Conservation (phyloP, 2,888 invertebrate genomes). For the Hydraecia micacea region DNA sequence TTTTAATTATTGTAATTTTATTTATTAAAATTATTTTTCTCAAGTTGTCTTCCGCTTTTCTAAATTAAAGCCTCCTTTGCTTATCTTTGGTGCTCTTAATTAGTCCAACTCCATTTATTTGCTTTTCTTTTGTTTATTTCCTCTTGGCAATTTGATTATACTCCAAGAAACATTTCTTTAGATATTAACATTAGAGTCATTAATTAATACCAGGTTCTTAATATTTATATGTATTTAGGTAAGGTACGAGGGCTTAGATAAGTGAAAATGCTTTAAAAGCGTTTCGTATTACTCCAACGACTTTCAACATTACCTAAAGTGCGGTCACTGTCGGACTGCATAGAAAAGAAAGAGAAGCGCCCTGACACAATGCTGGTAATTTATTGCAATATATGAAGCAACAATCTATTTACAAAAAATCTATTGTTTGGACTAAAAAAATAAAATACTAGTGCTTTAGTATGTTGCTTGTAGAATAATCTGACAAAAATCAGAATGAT, state of each 20-base stretch:
- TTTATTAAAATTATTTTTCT: neutral
- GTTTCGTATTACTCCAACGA: neutral
- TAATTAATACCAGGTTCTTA: neutral
- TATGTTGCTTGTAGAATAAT: too few relatives aligned
- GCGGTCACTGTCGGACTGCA: too few relatives aligned
- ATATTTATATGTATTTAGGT: neutral
- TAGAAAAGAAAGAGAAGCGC: too few relatives aligned
- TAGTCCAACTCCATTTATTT: conserved; percentile 7
- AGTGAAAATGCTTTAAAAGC: neutral
- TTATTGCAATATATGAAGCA: too few relatives aligned
- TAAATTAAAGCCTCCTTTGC: conserved; percentile 13
- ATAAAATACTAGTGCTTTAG: too few relatives aligned
- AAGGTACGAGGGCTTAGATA: neutral
- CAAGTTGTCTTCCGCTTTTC: neutral
- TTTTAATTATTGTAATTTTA: conserved; percentile 6
- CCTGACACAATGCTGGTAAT: too few relatives aligned
- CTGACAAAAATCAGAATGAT: too few relatives aligned
- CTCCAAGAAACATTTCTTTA: neutral
- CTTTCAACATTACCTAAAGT: neutral
- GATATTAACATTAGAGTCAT: neutral
- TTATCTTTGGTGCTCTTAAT: conserved; percentile 17
- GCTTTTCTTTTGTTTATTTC: conserved; percentile 26
- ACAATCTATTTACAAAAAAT: too few relatives aligned
- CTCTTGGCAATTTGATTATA: neutral
- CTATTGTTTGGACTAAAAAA: too few relatives aligned